A percentile compares a stretch with the other conserved stretches of the same genome.
phyloP scores from a whole-genome alignment of 2,888 invertebrate genomes.

The Eristalis intricaria region DNA sequence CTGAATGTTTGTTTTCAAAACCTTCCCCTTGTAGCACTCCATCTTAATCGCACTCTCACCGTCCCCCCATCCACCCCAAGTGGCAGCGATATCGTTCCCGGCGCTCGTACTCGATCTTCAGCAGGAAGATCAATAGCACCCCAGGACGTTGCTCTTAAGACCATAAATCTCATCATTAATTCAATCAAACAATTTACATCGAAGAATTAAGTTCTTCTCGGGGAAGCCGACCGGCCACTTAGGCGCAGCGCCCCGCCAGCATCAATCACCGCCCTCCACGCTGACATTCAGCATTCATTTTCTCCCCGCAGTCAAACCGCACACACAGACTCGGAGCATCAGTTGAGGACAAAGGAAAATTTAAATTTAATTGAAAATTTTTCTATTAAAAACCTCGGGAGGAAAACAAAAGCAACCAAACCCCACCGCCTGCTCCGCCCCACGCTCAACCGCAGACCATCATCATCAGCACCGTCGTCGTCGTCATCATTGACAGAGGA shows the following conservation, averaged over 20 bases:
- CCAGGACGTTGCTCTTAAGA: constrained; percentile 33
- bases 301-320: background rate
- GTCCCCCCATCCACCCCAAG: background rate
- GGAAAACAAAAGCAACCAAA: background rate
- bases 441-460: background rate
- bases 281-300: constrained; percentile 16
- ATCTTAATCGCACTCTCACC: background rate
- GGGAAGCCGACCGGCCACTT: constrained; percentile 61
- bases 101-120: background rate
- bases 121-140: constrained; percentile 25
- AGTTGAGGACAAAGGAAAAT: constrained; percentile 9
- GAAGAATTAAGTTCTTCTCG: constrained; percentile 51
- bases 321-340: too few relatives aligned
- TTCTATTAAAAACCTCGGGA: constrained; percentile 45
- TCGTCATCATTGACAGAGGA: background rate
- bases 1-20: background rate
- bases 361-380: constrained; percentile 49
- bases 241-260: constrained; percentile 36
- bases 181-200: constrained; percentile 68
- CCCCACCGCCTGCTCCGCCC: too few relatives aligned
- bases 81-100: background rate
- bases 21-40: background rate
- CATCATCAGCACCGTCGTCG: background rate
- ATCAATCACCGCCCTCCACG: constrained; percentile 53
- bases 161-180: constrained; percentile 64